Conservation (phyloP, 2,113 vertebrate species). For the Poeciliopsis prolifica region DNA sequence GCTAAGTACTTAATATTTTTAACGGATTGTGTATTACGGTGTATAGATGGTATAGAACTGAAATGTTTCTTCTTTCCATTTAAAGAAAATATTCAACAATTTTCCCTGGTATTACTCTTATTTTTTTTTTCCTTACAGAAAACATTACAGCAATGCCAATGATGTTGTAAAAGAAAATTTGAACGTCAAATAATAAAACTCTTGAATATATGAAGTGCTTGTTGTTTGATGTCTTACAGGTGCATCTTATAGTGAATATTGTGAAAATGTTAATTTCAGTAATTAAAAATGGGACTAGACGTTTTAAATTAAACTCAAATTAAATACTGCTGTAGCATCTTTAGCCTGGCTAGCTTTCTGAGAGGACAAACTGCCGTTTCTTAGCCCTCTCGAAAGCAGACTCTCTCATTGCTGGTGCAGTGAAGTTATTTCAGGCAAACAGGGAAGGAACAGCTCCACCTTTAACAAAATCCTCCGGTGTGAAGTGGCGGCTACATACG, state of each 20-base stretch:
- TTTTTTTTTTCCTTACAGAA: slow-evolving; percentile 61
- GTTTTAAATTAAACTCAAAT: too few relatives aligned
- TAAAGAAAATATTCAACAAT: slow-evolving; percentile 63
- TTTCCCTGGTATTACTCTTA: slow-evolving; percentile 66
- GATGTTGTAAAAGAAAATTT: slow-evolving; percentile 73
- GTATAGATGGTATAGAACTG: slow-evolving; percentile 68
- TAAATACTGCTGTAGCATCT: not conserved
- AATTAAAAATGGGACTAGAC: not conserved
- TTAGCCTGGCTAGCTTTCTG: too few relatives aligned
- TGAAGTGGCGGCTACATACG: too few relatives aligned
- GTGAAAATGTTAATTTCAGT: not conserved
- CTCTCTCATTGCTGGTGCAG: too few relatives aligned
- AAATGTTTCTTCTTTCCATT: slow-evolving; percentile 62
- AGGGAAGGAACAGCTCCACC: too few relatives aligned
- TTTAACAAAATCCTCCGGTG: too few relatives aligned
- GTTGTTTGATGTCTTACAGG: not conserved
- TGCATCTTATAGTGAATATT: not conserved
- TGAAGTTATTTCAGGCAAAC: too few relatives aligned
- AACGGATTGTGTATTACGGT: slow-evolving; percentile 87
- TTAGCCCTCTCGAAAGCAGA: too few relatives aligned
- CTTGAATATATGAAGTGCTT: slow-evolving; percentile 71
- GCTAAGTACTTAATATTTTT: slow-evolving; percentile 91
- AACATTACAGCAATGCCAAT: slow-evolving; percentile 74
- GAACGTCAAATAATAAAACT: slow-evolving; percentile 77
- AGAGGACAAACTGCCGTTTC: too few relatives aligned